Evolutionary conservation across 2,113 vertebrate species (phyloP).

Genomic region (Loxodonta africana): DNA sequence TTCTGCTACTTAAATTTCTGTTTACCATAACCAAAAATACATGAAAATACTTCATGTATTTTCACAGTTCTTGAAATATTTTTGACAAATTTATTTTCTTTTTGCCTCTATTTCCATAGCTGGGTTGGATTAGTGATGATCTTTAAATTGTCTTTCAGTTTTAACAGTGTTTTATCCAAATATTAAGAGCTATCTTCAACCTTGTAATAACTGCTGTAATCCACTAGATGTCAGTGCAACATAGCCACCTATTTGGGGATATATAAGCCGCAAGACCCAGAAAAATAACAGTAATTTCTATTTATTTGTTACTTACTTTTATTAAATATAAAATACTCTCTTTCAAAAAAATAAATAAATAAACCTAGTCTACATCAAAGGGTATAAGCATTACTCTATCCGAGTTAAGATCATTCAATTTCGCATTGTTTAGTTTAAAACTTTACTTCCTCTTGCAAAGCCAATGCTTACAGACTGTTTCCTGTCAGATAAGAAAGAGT

Average conservation of each 20-base stretch:
- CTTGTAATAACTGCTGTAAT: slow-evolving; percentile 56
- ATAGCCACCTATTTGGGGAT: slow-evolving; percentile 72
- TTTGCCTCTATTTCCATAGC: slow-evolving; percentile 26
- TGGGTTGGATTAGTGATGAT: background rate
- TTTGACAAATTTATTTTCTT: background rate
- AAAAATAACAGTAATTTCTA: background rate
- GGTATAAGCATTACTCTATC: background rate
- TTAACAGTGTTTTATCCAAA: background rate
- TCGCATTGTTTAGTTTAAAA: background rate
- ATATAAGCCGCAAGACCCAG: background rate
- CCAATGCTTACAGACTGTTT: background rate
- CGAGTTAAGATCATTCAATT: background rate
- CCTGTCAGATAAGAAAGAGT: background rate
- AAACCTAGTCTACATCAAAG: background rate
- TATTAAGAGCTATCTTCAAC: rapidly evolving
- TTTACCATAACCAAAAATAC: background rate
- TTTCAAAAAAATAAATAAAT: background rate
- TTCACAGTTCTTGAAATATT: slow-evolving; percentile 2
- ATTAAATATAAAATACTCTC: slow-evolving; percentile 12
- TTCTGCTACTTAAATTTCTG: slow-evolving; percentile 4
- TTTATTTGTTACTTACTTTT: background rate
- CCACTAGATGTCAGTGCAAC: slow-evolving; percentile 87
- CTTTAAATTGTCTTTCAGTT: background rate
- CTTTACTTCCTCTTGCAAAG: slow-evolving; percentile 27
- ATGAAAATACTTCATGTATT: background rate